These are phyloP conservation scores for Mellivora capensis DNA, from an alignment of 2,113 vertebrate species.

Conservation along the genomic window DNA sequence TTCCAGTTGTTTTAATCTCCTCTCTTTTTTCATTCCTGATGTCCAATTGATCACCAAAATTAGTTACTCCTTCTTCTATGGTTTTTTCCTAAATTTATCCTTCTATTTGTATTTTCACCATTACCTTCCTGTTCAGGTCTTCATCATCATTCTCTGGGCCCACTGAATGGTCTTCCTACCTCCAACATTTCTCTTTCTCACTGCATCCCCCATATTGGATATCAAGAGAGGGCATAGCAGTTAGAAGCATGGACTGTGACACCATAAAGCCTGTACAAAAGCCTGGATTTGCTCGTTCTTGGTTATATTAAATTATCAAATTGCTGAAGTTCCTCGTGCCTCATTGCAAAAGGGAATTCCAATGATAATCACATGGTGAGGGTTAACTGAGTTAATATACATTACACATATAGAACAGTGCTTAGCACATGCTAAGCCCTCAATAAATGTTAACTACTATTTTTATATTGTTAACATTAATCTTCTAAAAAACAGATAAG, in stretches of 20 bases:
- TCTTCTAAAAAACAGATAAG: not conserved
- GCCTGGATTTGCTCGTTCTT: not conserved
- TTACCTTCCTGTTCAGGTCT: not conserved
- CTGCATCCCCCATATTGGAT: not conserved
- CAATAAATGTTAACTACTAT: not conserved
- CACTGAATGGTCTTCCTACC: not conserved
- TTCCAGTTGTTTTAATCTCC: not conserved
- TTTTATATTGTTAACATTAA: not conserved
- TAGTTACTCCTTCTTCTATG: not conserved
- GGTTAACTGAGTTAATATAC: not conserved
- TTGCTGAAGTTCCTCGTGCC: not conserved
- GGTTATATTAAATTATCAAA: not conserved
- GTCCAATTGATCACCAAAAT: not conserved
- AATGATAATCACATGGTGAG: not conserved
- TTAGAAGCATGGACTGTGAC: not conserved
- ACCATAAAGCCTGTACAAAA: not conserved
- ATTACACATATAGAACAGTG: not conserved
- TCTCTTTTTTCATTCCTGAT: not conserved
- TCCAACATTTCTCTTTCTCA: not conserved
- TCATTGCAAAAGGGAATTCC: not conserved
- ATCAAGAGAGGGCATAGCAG: not conserved
- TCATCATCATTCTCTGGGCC: not conserved
- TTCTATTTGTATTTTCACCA: not conserved
- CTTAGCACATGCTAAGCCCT: not conserved
- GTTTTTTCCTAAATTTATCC: not conserved